Evolutionary conservation across 2,113 vertebrate genomes (phyloP).

Genomic region (Thamnaconus septentrionalis): DNA sequence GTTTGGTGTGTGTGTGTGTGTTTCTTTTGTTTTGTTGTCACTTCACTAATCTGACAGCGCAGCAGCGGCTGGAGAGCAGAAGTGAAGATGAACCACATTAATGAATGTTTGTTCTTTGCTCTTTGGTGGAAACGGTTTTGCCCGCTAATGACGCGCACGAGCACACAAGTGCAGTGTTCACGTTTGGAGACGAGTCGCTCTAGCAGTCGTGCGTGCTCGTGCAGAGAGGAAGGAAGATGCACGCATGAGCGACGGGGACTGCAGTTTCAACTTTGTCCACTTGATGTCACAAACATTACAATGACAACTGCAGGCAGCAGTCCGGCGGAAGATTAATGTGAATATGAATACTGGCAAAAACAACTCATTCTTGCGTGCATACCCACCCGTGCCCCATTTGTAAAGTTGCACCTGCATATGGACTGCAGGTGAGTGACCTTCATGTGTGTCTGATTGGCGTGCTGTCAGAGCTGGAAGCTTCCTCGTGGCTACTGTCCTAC

Average conservation of each 20-base stretch:
- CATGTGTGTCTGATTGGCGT: conserved; percentile 44
- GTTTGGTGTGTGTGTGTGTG: too few relatives aligned
- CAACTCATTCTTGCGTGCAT: too few relatives aligned
- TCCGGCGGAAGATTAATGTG: neutral
- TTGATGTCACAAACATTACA: conserved; percentile 77
- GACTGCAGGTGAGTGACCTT: conserved; percentile 31
- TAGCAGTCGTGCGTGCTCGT: neutral
- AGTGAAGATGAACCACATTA: too few relatives aligned
- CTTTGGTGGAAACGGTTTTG: neutral
- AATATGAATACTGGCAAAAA: neutral
- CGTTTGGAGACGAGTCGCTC: neutral
- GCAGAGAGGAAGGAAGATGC: neutral
- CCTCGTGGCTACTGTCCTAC: conserved; percentile 28
- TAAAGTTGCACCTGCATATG: too few relatives aligned
- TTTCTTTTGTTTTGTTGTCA: too few relatives aligned
- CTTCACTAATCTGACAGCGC: too few relatives aligned
- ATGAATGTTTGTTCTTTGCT: neutral
- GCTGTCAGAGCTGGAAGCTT: conserved; percentile 40
- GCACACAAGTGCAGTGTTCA: neutral
- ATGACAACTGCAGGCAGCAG: conserved; percentile 32
- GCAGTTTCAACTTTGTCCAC: conserved; percentile 69
- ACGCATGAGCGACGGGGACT: conserved; percentile 4
- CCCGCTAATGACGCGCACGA: neutral
- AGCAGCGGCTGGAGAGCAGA: too few relatives aligned
- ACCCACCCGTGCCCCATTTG: too few relatives aligned